A percentile compares a stretch with the other conserved stretches of the same genome.
These are phyloP conservation scores for Psophia crepitans DNA, from an alignment of 2,113 vertebrate species.

Conservation along the genomic window DNA sequence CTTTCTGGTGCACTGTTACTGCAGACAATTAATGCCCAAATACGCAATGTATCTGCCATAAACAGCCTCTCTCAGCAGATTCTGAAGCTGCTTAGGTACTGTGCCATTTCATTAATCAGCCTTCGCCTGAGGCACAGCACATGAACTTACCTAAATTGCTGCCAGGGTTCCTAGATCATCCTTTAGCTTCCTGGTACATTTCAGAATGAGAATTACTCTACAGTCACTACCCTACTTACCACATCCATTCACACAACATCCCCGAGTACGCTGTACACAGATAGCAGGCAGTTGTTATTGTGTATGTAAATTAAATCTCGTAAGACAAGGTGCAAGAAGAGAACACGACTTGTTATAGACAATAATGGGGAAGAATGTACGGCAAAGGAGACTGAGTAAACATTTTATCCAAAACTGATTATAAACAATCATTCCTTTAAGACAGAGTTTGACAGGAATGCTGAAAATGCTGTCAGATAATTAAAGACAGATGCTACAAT, in stretches of 20 bases:
- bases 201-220: not conserved
- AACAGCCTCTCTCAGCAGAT: slow-evolving; percentile 27
- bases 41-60: not conserved
- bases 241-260: not conserved
- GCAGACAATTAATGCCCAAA: slow-evolving; percentile 9
- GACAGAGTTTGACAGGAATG: not conserved
- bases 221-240: not conserved
- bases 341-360: not conserved
- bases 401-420: not conserved
- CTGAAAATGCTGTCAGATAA: not conserved
- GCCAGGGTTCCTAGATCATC: slow-evolving; percentile 23
- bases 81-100: not conserved
- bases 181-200: not conserved
- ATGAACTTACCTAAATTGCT: not conserved
- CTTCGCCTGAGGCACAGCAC: slow-evolving; percentile 30
- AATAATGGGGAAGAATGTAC: not conserved
- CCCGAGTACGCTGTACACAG: not conserved
- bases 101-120: slow-evolving; percentile 23
- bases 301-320: not conserved
- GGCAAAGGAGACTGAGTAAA: not conserved
- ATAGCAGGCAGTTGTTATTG: not conserved
- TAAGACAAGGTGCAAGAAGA: not conserved
- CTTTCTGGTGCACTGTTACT: not conserved
- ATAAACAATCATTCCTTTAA: not conserved
- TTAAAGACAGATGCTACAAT: not conserved